Evolutionary conservation across 2,113 vertebrate species (phyloP), one percentile per base, ranked within the genome.

Genomic region (Arothron firmamentum): DNA sequence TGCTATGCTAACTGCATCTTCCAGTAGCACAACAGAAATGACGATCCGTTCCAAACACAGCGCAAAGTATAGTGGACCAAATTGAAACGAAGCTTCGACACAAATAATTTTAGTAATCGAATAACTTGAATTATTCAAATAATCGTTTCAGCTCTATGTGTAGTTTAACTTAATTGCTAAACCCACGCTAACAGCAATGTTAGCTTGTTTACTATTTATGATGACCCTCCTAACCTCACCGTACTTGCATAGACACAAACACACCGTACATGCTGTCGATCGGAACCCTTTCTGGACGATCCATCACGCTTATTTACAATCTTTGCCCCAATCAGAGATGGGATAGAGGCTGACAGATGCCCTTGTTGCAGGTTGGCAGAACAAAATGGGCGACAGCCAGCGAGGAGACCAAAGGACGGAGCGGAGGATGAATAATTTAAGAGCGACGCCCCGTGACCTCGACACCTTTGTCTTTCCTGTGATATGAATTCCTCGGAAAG

Each of bases 351-450:
- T 81, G 86, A 89, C 87, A 77, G 85, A 80, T 87, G 86, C 83
- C 86, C 88, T 90, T 87, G 88, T 87, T 85, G 82, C 82, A 77
- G 80, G 75, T 68, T 73, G 68, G 78, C 72, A 77, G 83, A 87
- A 89, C 85, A 90, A 87, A 85, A 83, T 85, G 77, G 81, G 72
- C 78, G 78, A 87, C 86, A 85, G 82, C 74, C 78, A 79, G 78
- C 62, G 71, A 73, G 70, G 80, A 80, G 80, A 75, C 56, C 72
- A 71, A 77, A 74, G 81, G 79, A 79, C 73, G 79, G 74, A 68
- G 74, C 77, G 71, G 80, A 66, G 56, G 75, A 90, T 90, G 89
- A 91, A 91, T 91, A 89, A 91, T 90, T 88, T 88, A 90, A 87
- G 84, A 89, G 73, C 61, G 83, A 85, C 86, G 87, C 87, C 85